Conservation (phyloP, 2,888 invertebrate species). For the Noctua janthe region DNA sequence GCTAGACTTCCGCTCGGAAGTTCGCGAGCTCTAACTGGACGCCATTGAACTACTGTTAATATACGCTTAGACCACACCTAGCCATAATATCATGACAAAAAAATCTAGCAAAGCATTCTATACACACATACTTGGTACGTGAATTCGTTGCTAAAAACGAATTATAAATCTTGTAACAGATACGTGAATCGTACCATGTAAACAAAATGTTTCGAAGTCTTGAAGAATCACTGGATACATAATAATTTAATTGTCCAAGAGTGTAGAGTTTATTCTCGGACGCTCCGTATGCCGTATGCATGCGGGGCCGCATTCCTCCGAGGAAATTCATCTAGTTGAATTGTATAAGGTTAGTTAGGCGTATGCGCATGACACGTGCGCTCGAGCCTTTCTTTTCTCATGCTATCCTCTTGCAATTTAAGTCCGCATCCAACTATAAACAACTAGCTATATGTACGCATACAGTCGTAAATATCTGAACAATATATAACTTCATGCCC, state of each 20-base stretch:
- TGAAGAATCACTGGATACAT: constrained; percentile 58
- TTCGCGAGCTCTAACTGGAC: constrained; percentile 32
- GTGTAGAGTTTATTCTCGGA: constrained; percentile 61
- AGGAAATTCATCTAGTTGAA: constrained; percentile 68
- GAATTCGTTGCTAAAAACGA: constrained; percentile 18
- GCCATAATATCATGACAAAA: background rate
- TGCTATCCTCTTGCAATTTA: constrained; percentile 38
- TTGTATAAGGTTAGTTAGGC: constrained; percentile 58
- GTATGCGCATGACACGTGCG: constrained; percentile 49
- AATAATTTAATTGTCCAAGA: constrained; percentile 60
- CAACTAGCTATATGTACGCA: constrained; percentile 52
- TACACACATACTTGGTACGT: background rate
- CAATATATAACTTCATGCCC: constrained; percentile 45
- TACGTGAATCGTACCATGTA: constrained; percentile 37
- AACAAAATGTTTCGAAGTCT: constrained; percentile 53
- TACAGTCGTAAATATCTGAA: constrained; percentile 36
- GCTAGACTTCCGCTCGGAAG: constrained; percentile 65
- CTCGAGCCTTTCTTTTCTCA: constrained; percentile 61
- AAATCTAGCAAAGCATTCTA: background rate
- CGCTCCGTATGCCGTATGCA: constrained; percentile 63
- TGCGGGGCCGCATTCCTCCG: constrained; percentile 63
- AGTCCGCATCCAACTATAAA: constrained; percentile 38
- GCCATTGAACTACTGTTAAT: constrained; percentile 58
- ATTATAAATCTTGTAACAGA: constrained; percentile 38
- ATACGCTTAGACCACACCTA: constrained; percentile 19